Evolutionary conservation across 2,113 vertebrate species (phyloP).

Genomic region (Suricata suricatta): DNA sequence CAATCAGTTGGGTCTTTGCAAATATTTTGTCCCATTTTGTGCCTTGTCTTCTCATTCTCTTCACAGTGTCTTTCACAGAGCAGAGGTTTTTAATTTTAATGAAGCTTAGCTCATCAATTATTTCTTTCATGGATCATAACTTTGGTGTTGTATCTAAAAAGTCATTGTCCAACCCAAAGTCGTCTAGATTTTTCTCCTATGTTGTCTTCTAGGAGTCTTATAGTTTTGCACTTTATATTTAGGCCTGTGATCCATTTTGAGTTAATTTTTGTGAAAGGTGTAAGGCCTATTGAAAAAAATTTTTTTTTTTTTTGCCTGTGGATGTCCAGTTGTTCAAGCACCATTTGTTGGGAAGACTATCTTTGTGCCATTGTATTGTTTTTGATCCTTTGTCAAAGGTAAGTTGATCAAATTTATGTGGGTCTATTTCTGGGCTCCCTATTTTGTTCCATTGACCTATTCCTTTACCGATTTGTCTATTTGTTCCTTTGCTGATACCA

Average conservation of each 20-base stretch:
- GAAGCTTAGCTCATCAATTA: background rate
- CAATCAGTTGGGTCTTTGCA: background rate
- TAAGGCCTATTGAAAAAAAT: background rate
- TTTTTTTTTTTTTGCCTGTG: background rate
- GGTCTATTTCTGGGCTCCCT: background rate
- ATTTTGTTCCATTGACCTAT: background rate
- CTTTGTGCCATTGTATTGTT: background rate
- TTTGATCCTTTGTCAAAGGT: background rate
- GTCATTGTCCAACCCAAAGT: background rate
- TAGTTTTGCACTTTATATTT: background rate
- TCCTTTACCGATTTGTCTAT: too few species aligned
- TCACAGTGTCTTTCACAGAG: background rate
- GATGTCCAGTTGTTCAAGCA: background rate
- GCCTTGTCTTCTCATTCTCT: background rate
- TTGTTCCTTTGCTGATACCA: background rate
- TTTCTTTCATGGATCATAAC: background rate
- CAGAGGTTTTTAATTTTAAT: background rate
- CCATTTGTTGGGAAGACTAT: background rate
- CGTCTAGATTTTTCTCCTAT: background rate
- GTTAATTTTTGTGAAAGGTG: background rate
- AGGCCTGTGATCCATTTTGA: background rate
- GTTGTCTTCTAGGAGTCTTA: background rate
- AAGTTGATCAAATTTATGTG: background rate
- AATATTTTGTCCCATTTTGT: background rate
- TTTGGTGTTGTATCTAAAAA: background rate